Base-by-base conservation (phyloP, 2,888 invertebrate genomes). In the Megaustenia siamemsis region DNA sequence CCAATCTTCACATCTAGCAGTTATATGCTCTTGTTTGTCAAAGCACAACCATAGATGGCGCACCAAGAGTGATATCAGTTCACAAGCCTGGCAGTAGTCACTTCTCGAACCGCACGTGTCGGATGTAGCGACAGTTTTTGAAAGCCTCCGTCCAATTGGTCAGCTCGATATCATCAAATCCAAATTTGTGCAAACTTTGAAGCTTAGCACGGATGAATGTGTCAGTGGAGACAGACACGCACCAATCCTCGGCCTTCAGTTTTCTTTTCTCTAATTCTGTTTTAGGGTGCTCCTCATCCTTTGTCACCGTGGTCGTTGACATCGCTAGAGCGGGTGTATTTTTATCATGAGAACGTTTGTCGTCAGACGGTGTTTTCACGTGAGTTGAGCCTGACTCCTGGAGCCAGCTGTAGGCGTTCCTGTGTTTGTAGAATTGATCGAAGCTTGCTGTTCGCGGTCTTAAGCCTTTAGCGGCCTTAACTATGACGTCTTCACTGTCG, bases 131-230 rank as follows among this genome's bases (percentile, higher is more conserved):
- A 56, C 86, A 86, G n/a, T 32, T 24, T 38, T 73, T 53, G 45
- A 86, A 83, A 32, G 86, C 83, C 71, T 83, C 76, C 83, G 81
- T 85, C 86, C 86, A 86, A 38, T 83, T 80, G 66, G 81, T 77
- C 56, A 86, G n/a, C 73, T 86, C 86, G 24, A 56, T 38, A 40
- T 86, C 86, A 53, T 85, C 85, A 53, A 43, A 69, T 15, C 86
- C 86, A 24, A 86, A 40, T n/a, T 86, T 78, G 35, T 73, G 66
- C 69, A 86, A 56, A 38, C 82, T 76, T 28, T 85, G 85, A 21
- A 85, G 43, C 78, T 83, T 86, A 24, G 85, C 85, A n/a, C 78
- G 68, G n/a, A 69, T 66, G 43, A 86, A 35, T 49, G 82, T 81
- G n/a, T 81, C 53, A 18, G 86, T 86, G 32, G 85, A 71, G 28